Conservation (phyloP, 1,140 invertebrate genomes). For the Drepana arcuata region DNA sequence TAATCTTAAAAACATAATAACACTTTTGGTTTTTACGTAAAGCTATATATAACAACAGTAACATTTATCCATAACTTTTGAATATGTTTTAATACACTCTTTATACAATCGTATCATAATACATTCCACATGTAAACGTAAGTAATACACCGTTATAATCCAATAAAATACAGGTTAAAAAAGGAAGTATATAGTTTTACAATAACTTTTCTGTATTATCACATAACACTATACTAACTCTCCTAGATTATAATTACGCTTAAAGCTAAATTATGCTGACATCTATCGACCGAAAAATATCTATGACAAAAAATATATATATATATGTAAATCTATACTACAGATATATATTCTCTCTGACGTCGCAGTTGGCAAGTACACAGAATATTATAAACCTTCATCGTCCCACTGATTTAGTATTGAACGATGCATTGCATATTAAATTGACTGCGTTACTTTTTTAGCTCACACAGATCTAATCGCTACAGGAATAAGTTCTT, state of each 20-base stretch:
- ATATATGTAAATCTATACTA: conserved; percentile 23
- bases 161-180: conserved; percentile 33
- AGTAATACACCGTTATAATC: conserved; percentile 13
- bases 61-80: conserved; percentile 44
- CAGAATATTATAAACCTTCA: too few relatives aligned
- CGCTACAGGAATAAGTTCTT: conserved; percentile 27
- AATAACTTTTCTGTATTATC: conserved; percentile 42
- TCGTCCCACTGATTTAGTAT: conserved; percentile 29
- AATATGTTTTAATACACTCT: conserved; percentile 42
- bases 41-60: conserved; percentile 69
- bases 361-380: conserved; percentile 34
- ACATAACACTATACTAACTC: conserved; percentile 51
- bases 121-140: conserved; percentile 37
- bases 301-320: conserved; percentile 47
- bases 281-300: conserved; percentile 61
- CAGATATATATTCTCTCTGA: conserved; percentile 25
- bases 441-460: conserved; percentile 53
- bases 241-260: conserved; percentile 41
- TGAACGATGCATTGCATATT: conserved; percentile 28
- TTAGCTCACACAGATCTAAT: too few relatives aligned
- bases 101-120: conserved; percentile 31
- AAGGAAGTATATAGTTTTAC: conserved; percentile 38
- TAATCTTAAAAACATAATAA: conserved; percentile 59
- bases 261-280: conserved; percentile 63
- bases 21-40: conserved; percentile 67